A percentile compares a stretch with the other conserved stretches of the same genome.
Conservation (phyloP, 2,888 invertebrate species). For the Escarpia spicata region DNA sequence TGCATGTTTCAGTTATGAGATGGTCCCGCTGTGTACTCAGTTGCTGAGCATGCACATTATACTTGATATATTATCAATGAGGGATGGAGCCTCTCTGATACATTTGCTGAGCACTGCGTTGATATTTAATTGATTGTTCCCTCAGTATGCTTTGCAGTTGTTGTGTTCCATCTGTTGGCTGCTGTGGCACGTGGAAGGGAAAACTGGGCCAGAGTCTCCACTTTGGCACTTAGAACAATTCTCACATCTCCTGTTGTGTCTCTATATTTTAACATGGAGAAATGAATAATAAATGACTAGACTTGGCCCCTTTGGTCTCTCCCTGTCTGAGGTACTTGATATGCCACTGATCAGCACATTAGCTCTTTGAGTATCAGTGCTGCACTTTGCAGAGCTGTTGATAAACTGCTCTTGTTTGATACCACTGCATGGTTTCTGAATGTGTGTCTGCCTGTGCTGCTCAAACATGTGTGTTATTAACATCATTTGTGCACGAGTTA, state of each 20-base stretch:
- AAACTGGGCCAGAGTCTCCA: no score
- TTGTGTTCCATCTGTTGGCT: not conserved
- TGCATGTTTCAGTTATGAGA: not conserved
- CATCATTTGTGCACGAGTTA: no score
- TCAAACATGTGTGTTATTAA: not conserved
- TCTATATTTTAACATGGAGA: no score
- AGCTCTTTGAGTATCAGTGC: not conserved
- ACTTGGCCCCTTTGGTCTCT: no score
- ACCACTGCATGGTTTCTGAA: not conserved
- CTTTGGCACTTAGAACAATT: no score
- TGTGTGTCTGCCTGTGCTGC: not conserved
- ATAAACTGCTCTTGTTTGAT: not conserved
- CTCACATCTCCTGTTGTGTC: no score
- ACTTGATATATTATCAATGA: not conserved
- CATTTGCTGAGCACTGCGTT: not conserved
- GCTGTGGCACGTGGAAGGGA: no score
- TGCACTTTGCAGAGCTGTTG: not conserved
- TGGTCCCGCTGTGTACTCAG: not conserved
- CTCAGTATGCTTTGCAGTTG: not conserved
- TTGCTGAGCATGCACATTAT: not conserved
- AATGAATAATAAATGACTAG: no score
- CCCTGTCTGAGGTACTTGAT: no score
- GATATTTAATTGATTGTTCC: not conserved
- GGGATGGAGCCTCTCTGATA: not conserved
- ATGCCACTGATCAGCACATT: not conserved